These are phyloP conservation scores for Scaptomyza hsui DNA, from an alignment of 1,140 invertebrate species.

Conservation along the genomic window DNA sequence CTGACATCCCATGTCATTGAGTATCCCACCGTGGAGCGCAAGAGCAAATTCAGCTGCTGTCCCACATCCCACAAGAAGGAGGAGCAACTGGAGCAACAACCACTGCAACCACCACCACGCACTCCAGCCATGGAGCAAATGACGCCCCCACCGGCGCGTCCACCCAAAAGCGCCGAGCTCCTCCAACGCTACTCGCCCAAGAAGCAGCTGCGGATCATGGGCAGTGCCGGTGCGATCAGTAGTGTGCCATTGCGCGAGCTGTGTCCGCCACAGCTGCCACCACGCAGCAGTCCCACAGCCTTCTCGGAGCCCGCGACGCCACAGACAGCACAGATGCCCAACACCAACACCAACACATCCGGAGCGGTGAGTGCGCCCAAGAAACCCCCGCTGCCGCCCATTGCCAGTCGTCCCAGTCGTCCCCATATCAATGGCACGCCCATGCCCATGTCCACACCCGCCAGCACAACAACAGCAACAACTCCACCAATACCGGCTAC, in stretches of 20 bases:
- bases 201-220: slow-evolving; percentile 65
- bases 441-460: slow-evolving; percentile 21
- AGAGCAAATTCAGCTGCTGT: slow-evolving; percentile 88
- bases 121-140: slow-evolving; percentile 84
- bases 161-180: slow-evolving; percentile 86
- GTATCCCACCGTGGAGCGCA: slow-evolving; percentile 88
- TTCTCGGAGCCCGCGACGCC: slow-evolving; percentile 19
- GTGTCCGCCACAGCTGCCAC: slow-evolving; percentile 85
- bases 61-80: slow-evolving; percentile 85
- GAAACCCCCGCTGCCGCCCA: slow-evolving; percentile 89
- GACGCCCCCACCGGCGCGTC: slow-evolving; percentile 85
- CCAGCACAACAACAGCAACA: slow-evolving; percentile 60
- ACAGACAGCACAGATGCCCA: slow-evolving; percentile 2
- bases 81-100: slow-evolving; percentile 31
- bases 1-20: slow-evolving; percentile 85
- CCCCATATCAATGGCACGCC: slow-evolving; percentile 76
- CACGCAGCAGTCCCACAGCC: slow-evolving; percentile 84
- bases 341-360: background rate
- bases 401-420: slow-evolving; percentile 86
- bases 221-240: slow-evolving; percentile 8
- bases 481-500: slow-evolving; percentile 81
- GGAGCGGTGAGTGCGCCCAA: slow-evolving; percentile 85
- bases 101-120: slow-evolving; percentile 85
- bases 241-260: slow-evolving; percentile 42
- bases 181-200: slow-evolving; percentile 83